A percentile compares a stretch with the other conserved stretches of the same genome.
Conservation (phyloP, 2,797 vertebrate genomes). For the Oreortyx pictus region DNA sequence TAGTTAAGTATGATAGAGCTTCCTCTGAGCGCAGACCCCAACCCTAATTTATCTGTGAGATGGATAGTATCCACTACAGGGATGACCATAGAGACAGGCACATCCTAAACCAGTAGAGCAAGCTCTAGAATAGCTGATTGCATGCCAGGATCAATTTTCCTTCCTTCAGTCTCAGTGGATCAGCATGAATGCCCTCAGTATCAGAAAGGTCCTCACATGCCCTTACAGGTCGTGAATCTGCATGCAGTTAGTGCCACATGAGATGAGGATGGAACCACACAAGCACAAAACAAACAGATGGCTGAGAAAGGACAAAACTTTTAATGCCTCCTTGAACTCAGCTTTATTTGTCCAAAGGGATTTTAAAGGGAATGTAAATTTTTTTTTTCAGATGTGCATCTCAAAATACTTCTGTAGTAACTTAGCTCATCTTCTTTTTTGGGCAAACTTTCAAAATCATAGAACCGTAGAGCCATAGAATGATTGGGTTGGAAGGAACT, state of each 20-base stretch:
- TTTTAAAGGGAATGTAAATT: rapidly evolving
- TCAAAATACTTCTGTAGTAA: background rate
- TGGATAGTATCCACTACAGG: no score
- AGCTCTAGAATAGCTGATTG: no score
- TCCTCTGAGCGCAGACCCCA: no score
- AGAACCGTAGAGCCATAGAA: no score
- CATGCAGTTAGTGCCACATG: background rate
- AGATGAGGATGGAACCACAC: background rate
- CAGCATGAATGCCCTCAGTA: rapidly evolving
- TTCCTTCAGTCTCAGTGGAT: background rate
- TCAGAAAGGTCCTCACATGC: rapidly evolving
- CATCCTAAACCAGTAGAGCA: no score
- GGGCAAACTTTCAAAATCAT: background rate
- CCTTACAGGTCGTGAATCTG: background rate
- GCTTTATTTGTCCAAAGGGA: background rate
- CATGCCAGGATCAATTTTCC: no score
- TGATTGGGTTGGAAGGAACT: no score
- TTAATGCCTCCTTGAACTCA: background rate
- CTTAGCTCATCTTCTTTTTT: rapidly evolving
- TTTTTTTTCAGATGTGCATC: background rate
- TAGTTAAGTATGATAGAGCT: no score
- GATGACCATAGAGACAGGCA: no score
- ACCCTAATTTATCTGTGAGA: no score
- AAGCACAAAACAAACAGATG: background rate
- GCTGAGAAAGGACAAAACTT: background rate